A percentile compares a stretch with the other conserved stretches of the same genome.
Conservation (phyloP, 53 echinoderm and acorn worm species). For the Paracentrotus lividus region DNA sequence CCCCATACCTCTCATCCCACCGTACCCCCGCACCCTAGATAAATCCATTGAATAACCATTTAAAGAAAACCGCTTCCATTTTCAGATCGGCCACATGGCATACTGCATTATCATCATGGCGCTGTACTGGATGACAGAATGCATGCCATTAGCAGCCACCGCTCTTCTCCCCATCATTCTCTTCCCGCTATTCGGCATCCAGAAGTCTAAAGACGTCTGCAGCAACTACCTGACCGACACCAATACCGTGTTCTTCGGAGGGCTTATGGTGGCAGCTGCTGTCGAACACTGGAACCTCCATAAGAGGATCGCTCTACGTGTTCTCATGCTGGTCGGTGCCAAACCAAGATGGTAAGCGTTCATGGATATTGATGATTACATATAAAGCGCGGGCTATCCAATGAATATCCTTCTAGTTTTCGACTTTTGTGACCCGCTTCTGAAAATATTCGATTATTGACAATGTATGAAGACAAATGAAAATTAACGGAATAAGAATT, state of each 20-base stretch:
- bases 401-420: too few species aligned
- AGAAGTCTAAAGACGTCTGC: conserved; percentile 82
- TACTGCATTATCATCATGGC: conserved; percentile 93
- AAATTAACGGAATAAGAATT: too few species aligned
- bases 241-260: conserved; percentile 87
- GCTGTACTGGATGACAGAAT: conserved; percentile 89
- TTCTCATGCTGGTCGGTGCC: conserved; percentile 83
- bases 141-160: conserved; percentile 90
- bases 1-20: too few species aligned
- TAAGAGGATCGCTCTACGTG: conserved; percentile 86
- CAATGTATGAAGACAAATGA: too few species aligned
- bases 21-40: too few species aligned
- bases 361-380: too few species aligned
- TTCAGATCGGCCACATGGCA: conserved; percentile 76
- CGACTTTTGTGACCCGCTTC: too few species aligned
- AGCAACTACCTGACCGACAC: conserved; percentile 92
- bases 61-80: background rate
- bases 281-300: conserved; percentile 94
- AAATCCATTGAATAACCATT: background rate
- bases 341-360: conserved; percentile 87
- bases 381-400: too few species aligned
- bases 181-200: conserved; percentile 93
- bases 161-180: conserved; percentile 92
- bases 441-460: too few species aligned
- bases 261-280: conserved; percentile 90